Base-by-base conservation (phyloP, 2,888 invertebrate species). In the Merodon equestris region DNA sequence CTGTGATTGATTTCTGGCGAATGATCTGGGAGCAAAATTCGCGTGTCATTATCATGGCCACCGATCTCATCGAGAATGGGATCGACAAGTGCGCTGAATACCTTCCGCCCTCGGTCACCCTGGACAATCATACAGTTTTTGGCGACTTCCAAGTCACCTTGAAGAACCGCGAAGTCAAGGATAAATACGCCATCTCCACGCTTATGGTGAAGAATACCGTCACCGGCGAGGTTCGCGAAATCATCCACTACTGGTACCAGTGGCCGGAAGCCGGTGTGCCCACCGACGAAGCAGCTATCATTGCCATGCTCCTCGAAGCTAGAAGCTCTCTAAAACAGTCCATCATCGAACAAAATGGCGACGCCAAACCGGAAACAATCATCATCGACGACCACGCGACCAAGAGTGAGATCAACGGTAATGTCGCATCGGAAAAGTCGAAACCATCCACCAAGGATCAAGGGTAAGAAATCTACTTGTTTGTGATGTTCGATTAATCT, bases 21-120 rank as follows among this genome's bases (percentile, higher is more conserved):
- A 97, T 98, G 97, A 92, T 97, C 57, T 97, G 97, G 97, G 97
- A 97, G 85, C 97, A 97, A 87, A 96, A 97, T 88, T 92, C 93
- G 12, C 92, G 95, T 84, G 94, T 96, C 44, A 92, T 98, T 82
- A 92, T 97, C 75, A 97, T 97, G 96, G 91, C 97, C 36, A 97
- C 97, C 0, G 95, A 96, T 88, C 92, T 97, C 74, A 94, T 93
- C 85, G 97, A 97, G 89, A 95, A 95, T 84, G 97, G 96, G 71
- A 93, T 95, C 85, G 95, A 96, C 86, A 95, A 96, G 89, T 97
- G 96, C 89, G 94, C 94, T 54, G 95, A 96, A 86, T 98, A 98
- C 87, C 92, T 97, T 42, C 97, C 97, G 17, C 95, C 97, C 9
- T 96, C 96, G 1, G 96, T 96, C 86, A 94, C 96, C n/a, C 91